Evolutionary conservation across 1,140 invertebrate genomes (phyloP), one percentile per base, ranked within the genome.

Genomic region (Aphaenogaster rudis): DNA sequence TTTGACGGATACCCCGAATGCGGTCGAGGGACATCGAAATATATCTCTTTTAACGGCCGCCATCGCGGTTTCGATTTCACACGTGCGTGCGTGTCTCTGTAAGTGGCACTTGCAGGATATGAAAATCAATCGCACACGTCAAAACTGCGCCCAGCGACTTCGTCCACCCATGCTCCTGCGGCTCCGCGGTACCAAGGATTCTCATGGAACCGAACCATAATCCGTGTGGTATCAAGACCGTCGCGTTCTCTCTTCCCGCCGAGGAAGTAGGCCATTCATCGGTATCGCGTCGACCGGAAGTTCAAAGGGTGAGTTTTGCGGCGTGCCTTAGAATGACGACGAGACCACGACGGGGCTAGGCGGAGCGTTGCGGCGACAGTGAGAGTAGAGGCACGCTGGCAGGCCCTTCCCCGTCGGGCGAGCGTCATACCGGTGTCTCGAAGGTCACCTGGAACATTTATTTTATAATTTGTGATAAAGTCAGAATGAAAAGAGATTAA

Each of bases 361-460:
- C 92, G 63, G 86, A 88, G 78, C 93, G 93, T 74, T 94, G 91
- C 74, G 93, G 93, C 77, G 93, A 94, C 57, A 94, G 78, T 69
- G 93, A 91, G 3, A 94, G 92, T 9, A 94, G 89, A 54, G 94
- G 93, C 71, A 94, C 93, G 90, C 93, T 93, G 54, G 92, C 93
- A 87, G 93, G 92, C 86, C 93, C 93, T 86, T 93, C 93, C 93
- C 93, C 93, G 93, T 94, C 92, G 86, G 92, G 93, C 92, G 94
- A 94, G 72, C 93, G 94, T 94, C 94, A 94, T 94, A 94, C 93
- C 13, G 94, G 93, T 61, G 93, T 94, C 82, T 94, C 93, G 76
- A 94, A 94, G 2, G 93, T 94, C 45, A 94, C 93, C 93, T 94
- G 89, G 0, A 91, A 91, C 54, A 86, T 36, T 39, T 36, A 66